These are phyloP conservation scores for Helicoverpa armigera DNA, from an alignment of 1,140 invertebrate species.

Conservation along the genomic window DNA sequence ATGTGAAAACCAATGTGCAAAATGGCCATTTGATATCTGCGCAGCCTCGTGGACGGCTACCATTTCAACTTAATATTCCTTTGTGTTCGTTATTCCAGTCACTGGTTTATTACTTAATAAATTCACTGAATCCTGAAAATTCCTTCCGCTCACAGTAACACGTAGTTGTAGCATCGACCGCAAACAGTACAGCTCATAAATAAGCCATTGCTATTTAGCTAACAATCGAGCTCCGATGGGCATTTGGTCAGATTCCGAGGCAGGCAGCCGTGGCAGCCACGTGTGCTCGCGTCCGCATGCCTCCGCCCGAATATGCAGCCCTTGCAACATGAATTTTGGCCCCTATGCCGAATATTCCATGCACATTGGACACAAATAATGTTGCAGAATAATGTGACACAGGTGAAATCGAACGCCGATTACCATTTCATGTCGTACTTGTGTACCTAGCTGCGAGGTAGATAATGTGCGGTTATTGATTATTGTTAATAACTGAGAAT, in stretches of 20 bases:
- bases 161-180: constrained; percentile 49
- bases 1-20: constrained; percentile 8
- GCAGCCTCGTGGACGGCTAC: background rate
- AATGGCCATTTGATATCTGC: background rate
- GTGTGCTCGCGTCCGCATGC: constrained; percentile 84
- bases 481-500: constrained; percentile 49
- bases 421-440: constrained; percentile 54
- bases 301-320: constrained; percentile 79
- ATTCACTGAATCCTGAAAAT: constrained; percentile 49
- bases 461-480: constrained; percentile 56
- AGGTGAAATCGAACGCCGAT: constrained; percentile 63
- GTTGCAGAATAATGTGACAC: constrained; percentile 67
- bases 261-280: constrained; percentile 78
- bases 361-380: constrained; percentile 76
- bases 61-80: constrained; percentile 22
- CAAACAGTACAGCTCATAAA: constrained; percentile 73
- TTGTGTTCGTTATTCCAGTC: constrained; percentile 25
- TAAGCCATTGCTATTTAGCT: constrained; percentile 82
- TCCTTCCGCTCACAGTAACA: constrained; percentile 53
- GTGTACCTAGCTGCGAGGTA: constrained; percentile 18
- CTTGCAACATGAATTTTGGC: constrained; percentile 77
- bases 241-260: constrained; percentile 85
- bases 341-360: constrained; percentile 82
- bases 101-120: constrained; percentile 36
- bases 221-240: constrained; percentile 82